Conservation (phyloP, 1,140 invertebrate genomes). For the Drosophila arawakana region DNA sequence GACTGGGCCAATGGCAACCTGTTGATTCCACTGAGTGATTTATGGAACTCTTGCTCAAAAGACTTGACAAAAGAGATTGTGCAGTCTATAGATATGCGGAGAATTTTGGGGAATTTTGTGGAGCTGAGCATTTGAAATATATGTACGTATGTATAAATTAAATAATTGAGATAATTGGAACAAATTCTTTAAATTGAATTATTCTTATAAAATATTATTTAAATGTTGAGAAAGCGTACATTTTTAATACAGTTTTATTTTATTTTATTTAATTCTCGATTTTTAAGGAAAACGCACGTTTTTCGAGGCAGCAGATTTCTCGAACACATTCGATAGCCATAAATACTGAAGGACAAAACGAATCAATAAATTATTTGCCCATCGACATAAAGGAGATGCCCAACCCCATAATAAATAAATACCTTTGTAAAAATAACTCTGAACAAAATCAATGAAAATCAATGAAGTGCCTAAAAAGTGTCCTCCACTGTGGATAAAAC, state of each 20-base stretch:
- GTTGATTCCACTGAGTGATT: constrained; percentile 67
- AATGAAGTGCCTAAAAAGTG: constrained; percentile 66
- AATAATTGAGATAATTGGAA: background rate
- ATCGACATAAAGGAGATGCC: constrained; percentile 23
- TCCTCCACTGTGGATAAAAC: constrained; percentile 9
- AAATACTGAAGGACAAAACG: constrained; percentile 38
- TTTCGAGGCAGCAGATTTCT: background rate
- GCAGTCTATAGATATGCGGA: constrained; percentile 13
- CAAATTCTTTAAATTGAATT: background rate
- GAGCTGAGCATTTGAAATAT: background rate
- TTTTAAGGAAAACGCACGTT: background rate
- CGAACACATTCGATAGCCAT: background rate
- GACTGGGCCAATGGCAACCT: constrained; percentile 61
- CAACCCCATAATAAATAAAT: constrained; percentile 35
- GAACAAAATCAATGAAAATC: constrained; percentile 72
- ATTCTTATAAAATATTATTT: too few relatives aligned
- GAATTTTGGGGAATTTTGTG: constrained; percentile 7
- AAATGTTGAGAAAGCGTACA: too few relatives aligned
- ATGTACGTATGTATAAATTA: background rate
- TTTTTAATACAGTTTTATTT: too few relatives aligned
- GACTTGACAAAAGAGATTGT: constrained; percentile 24
- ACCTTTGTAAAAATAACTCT: constrained; percentile 62
- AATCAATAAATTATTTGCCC: constrained; percentile 63
- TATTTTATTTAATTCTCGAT: too few relatives aligned
- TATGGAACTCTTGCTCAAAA: constrained; percentile 51